A percentile compares a stretch with the other conserved stretches of the same genome.
phyloP scores from a whole-genome alignment of 1,140 invertebrate genomes.

The Calephelis nemesis region DNA sequence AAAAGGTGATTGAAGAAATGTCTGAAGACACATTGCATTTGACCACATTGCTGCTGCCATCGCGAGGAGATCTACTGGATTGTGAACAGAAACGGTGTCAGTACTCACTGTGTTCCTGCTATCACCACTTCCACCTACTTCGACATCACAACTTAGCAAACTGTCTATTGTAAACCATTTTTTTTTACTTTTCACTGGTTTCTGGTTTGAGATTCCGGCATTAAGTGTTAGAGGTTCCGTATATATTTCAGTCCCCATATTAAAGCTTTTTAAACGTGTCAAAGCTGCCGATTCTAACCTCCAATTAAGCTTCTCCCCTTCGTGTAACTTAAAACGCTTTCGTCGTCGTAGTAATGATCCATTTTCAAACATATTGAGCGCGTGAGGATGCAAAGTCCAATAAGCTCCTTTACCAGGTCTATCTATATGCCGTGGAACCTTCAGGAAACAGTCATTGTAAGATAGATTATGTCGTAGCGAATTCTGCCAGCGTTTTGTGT shows the following conservation, averaged over 20 bases:
- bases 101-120: constrained; percentile 22
- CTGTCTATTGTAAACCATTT: constrained; percentile 48
- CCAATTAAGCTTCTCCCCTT: constrained; percentile 79
- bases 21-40: constrained; percentile 29
- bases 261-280: constrained; percentile 85
- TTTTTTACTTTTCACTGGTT: constrained; percentile 29
- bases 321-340: constrained; percentile 81
- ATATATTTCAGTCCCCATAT: constrained; percentile 78
- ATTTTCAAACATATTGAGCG: constrained; percentile 95
- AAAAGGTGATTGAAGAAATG: constrained; percentile 33
- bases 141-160: constrained; percentile 39
- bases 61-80: constrained; percentile 30
- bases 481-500: constrained; percentile 94
- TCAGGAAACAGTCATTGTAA: constrained; percentile 96
- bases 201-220: constrained; percentile 2
- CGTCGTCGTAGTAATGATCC: constrained; percentile 90
- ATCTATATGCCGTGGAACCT: constrained; percentile 91
- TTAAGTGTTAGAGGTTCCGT: not conserved
- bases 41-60: constrained; percentile 38
- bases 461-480: constrained; percentile 92
- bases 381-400: constrained; percentile 91
- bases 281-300: constrained; percentile 83
- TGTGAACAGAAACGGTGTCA: constrained; percentile 9
- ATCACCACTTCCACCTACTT: constrained; percentile 29
- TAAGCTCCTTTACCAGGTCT: constrained; percentile 93